Evolutionary conservation across 1,140 invertebrate species (phyloP).

Genomic region (Drosophila murphyi): DNA sequence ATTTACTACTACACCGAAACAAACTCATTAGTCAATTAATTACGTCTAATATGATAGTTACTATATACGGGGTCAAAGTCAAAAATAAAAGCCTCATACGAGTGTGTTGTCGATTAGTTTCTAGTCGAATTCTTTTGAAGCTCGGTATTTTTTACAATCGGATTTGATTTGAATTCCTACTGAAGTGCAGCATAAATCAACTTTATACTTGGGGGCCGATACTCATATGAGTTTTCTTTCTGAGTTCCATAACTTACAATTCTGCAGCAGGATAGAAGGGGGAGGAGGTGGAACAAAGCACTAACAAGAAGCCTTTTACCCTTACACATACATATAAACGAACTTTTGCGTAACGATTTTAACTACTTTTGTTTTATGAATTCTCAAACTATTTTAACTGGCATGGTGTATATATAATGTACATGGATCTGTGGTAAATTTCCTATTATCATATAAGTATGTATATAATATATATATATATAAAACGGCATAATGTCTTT

Average conservation of each 20-base stretch:
- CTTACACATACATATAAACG: constrained; percentile 47
- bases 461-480: constrained; percentile 32
- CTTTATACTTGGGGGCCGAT: not conserved
- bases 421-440: constrained; percentile 18
- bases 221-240: not conserved
- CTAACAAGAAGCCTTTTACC: constrained; percentile 45
- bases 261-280: not conserved
- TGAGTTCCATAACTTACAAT: constrained; percentile 8
- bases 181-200: no score
- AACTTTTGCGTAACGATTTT: constrained; percentile 52
- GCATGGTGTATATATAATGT: constrained; percentile 32
- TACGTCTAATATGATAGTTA: constrained; percentile 37
- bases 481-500: constrained; percentile 38
- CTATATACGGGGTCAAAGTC: constrained; percentile 25
- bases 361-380: constrained; percentile 45
- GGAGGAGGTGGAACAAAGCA: constrained; percentile 22
- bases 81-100: constrained; percentile 9
- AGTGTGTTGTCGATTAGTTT: not conserved
- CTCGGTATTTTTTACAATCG: no score
- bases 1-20: constrained; percentile 43
- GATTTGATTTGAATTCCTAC: no score
- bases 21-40: constrained; percentile 43
- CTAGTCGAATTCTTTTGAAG: not conserved
- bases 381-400: constrained; percentile 42
- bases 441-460: no score